phyloP scores from a whole-genome alignment of 2,113 vertebrate species.

The Chiloscyllium plagiosum region DNA sequence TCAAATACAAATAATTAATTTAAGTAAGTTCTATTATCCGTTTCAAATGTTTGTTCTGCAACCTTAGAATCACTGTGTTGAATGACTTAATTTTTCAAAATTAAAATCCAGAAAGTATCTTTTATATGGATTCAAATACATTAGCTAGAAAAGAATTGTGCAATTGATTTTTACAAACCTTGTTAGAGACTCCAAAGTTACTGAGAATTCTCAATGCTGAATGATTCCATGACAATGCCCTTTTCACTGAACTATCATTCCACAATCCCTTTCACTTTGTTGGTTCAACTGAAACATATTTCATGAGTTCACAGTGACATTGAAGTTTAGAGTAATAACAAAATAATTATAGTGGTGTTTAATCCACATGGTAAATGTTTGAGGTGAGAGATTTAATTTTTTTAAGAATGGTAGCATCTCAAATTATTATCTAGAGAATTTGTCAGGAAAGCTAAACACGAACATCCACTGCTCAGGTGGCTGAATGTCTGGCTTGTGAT shows the following conservation, averaged over 20 bases:
- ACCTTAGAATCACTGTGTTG: neutral
- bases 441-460: neutral
- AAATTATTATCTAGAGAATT: neutral
- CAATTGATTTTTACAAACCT: neutral
- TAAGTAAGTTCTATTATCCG: neutral
- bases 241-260: neutral
- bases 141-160: neutral
- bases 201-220: neutral
- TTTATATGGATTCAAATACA: neutral
- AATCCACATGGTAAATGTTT: neutral
- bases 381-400: neutral
- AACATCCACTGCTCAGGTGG: too few species aligned
- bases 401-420: neutral
- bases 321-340: neutral
- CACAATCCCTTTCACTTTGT: neutral
- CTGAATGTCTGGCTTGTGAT: too few species aligned
- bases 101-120: neutral
- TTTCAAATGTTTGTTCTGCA: neutral
- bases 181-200: neutral
- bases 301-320: neutral
- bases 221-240: neutral
- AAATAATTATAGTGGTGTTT: neutral
- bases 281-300: neutral
- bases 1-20: neutral
- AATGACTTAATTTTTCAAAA: neutral